These are phyloP conservation scores for Liparis tanakae DNA, from an alignment of 2,797 vertebrate species.

Conservation along the genomic window DNA sequence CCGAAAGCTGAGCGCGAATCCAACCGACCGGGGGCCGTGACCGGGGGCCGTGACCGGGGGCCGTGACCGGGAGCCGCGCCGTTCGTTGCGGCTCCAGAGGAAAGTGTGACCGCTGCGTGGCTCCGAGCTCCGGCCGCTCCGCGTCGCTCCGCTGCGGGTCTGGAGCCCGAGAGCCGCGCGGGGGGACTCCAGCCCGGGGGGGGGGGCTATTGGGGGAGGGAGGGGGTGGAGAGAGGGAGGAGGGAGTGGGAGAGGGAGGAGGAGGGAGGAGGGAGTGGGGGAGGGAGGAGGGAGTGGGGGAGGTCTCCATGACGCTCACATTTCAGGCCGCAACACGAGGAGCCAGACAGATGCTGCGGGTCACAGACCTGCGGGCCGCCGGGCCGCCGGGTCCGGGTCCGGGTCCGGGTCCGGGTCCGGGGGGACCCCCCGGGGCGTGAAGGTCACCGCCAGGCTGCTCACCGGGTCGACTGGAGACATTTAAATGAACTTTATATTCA, in stretches of 20 bases:
- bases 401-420: too few species aligned
- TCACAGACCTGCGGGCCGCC: conserved; percentile 4
- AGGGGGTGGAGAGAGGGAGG: conserved; percentile 45
- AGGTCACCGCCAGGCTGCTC: too few species aligned
- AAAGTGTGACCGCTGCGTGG: neutral
- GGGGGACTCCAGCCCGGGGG: conserved; percentile 62
- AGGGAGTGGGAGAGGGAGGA: conserved; percentile 40
- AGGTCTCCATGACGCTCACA: conserved; percentile 73
- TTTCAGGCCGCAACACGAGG: conserved; percentile 71
- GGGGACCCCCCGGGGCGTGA: too few species aligned
- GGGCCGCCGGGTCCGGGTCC: too few species aligned
- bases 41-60: neutral
- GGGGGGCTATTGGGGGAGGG: too few species aligned
- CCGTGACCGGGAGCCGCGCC: neutral
- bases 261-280: conserved; percentile 42
- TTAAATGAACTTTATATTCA: too few species aligned
- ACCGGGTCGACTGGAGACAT: too few species aligned
- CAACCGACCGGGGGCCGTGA: neutral
- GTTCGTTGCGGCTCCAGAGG: conserved; percentile 23
- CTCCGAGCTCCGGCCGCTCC: conserved; percentile 52
- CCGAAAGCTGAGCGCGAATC: conserved; percentile 37
- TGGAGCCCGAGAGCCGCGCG: conserved; percentile 79
- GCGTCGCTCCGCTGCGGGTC: conserved; percentile 62
- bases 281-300: conserved; percentile 39
- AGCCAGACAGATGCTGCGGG: conserved; percentile 72